phyloP scores from a whole-genome alignment of 2,797 vertebrate species.

The Acomys russatus region DNA sequence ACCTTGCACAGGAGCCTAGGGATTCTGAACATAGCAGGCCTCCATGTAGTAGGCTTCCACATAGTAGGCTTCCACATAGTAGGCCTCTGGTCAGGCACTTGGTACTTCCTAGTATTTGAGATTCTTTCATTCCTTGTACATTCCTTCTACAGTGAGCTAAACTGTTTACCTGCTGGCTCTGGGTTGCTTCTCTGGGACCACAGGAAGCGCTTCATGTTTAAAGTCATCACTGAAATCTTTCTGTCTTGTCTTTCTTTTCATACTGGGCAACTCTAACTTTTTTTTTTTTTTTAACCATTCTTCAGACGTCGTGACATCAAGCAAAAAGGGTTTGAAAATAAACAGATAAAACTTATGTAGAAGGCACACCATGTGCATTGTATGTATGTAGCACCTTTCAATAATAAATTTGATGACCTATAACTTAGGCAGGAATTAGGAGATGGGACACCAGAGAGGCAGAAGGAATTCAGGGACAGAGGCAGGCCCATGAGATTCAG shows the following conservation, averaged over 20 bases:
- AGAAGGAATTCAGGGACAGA: too few relatives aligned
- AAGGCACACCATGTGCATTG: too few relatives aligned
- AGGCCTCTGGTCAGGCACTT: not conserved
- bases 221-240: not conserved
- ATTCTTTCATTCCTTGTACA: not conserved
- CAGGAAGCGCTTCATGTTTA: not conserved
- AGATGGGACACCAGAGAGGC: too few relatives aligned
- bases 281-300: not conserved
- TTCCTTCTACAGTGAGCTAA: not conserved
- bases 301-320: not conserved
- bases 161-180: not conserved
- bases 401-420: too few relatives aligned
- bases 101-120: not conserved
- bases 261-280: not conserved
- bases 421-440: too few relatives aligned
- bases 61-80: not conserved
- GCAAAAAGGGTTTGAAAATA: not conserved
- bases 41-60: not conserved
- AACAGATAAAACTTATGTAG: not conserved
- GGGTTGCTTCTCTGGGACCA: not conserved
- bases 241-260: conserved; percentile 31
- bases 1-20: too few relatives aligned
- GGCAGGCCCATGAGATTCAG: too few relatives aligned
- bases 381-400: too few relatives aligned
- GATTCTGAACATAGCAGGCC: not conserved